Conservation (phyloP, 2,113 vertebrate genomes). For the Amphiprion percula region DNA sequence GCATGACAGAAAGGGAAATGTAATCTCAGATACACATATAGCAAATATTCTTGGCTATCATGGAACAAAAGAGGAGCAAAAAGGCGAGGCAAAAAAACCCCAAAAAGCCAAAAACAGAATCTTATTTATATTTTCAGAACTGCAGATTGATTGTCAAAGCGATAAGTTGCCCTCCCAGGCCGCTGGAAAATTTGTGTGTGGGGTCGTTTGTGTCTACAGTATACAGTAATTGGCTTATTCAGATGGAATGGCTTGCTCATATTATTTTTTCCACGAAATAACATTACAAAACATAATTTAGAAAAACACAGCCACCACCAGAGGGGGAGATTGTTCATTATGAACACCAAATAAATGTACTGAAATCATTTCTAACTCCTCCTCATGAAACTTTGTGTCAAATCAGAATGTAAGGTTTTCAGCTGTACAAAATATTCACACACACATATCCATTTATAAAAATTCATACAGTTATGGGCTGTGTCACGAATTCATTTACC, state of each 20-base stretch:
- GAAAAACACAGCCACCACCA: constrained; percentile 1
- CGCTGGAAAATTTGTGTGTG: constrained; percentile 16
- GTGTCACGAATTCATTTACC: not conserved
- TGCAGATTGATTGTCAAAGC: constrained; percentile 37
- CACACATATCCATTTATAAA: too few species aligned
- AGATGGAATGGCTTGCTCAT: constrained; percentile 8
- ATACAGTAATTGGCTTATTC: not conserved
- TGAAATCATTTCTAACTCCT: not conserved
- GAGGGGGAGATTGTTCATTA: not conserved
- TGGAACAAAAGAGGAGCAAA: constrained; percentile 24
- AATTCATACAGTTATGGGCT: not conserved
- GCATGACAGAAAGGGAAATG: constrained; percentile 33
- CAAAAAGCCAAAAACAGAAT: not conserved
- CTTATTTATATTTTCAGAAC: constrained; percentile 47
- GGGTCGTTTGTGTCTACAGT: not conserved
- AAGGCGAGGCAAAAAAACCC: not conserved
- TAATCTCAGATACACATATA: constrained; percentile 46
- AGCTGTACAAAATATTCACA: too few species aligned
- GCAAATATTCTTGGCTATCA: constrained; percentile 50
- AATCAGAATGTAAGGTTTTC: not conserved
- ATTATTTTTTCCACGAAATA: constrained; percentile 21
- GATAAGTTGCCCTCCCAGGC: constrained; percentile 32
- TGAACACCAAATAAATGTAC: not conserved
- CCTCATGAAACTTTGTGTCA: not conserved
- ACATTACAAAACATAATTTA: constrained; percentile 12